Conservation (phyloP, 2,888 invertebrate genomes). For the Pachycephus smyrnensis region DNA sequence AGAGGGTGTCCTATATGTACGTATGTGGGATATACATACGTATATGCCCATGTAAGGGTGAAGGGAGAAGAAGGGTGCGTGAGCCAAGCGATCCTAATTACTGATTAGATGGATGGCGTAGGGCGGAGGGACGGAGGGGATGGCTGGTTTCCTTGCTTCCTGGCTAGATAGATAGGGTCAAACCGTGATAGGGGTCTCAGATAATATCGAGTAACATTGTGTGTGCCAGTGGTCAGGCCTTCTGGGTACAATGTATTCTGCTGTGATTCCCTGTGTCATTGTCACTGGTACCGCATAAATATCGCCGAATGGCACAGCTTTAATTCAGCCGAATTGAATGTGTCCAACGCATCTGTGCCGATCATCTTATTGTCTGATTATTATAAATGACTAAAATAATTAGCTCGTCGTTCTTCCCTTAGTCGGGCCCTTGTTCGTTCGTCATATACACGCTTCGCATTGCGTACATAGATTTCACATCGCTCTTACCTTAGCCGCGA, state of each 20-base stretch:
- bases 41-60: conserved; percentile 7
- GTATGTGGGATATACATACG: no score
- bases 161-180: not conserved
- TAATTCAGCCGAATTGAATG: no score
- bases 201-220: not conserved
- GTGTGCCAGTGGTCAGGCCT: not conserved
- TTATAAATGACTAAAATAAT: no score
- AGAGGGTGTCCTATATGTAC: no score
- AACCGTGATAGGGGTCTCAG: conserved; percentile 1
- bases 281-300: not conserved
- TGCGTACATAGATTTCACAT: no score
- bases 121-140: conserved; percentile 16
- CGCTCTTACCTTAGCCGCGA: no score
- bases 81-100: conserved; percentile 54
- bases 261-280: not conserved
- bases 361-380: no score
- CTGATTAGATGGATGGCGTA: conserved; percentile 46
- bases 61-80: conserved; percentile 32
- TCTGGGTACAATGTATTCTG: not conserved
- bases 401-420: no score
- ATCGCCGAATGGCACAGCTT: no score
- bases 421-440: no score
- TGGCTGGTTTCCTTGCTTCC: conserved; percentile 33
- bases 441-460: no score
- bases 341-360: no score